These are phyloP conservation scores for Grammomys dolichurus DNA, from an alignment of 2,113 vertebrate species.

Conservation along the genomic window DNA sequence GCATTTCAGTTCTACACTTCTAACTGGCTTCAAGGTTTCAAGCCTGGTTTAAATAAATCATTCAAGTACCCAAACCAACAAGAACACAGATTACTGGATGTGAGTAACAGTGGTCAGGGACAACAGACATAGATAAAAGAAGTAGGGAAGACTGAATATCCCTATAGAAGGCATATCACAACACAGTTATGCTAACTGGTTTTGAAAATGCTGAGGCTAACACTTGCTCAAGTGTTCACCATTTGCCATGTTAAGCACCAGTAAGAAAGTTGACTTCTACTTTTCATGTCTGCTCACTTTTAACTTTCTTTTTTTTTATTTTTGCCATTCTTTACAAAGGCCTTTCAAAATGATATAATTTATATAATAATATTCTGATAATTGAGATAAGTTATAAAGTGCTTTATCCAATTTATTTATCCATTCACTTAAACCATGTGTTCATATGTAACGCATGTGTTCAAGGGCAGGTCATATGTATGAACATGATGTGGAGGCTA, in stretches of 20 bases:
- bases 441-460: neutral
- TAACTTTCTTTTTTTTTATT: neutral
- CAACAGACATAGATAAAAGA: too few relatives aligned
- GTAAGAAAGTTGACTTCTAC: neutral
- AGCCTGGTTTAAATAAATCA: neutral
- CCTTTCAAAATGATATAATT: neutral
- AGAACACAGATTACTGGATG: neutral
- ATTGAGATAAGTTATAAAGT: neutral
- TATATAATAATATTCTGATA: neutral
- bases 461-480: neutral
- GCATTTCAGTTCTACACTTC: neutral
- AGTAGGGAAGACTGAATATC: neutral
- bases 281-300: fast-evolving
- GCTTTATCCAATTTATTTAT: neutral
- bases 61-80: neutral
- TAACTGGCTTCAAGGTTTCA: neutral
- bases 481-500: neutral
- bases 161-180: fast-evolving
- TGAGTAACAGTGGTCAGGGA: neutral
- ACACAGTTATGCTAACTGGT: fast-evolving
- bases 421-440: neutral
- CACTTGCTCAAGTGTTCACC: neutral
- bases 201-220: neutral
- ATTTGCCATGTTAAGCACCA: neutral
- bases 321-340: neutral